Conservation (phyloP, 2,113 vertebrate genomes). For the Aegypius monachus region DNA sequence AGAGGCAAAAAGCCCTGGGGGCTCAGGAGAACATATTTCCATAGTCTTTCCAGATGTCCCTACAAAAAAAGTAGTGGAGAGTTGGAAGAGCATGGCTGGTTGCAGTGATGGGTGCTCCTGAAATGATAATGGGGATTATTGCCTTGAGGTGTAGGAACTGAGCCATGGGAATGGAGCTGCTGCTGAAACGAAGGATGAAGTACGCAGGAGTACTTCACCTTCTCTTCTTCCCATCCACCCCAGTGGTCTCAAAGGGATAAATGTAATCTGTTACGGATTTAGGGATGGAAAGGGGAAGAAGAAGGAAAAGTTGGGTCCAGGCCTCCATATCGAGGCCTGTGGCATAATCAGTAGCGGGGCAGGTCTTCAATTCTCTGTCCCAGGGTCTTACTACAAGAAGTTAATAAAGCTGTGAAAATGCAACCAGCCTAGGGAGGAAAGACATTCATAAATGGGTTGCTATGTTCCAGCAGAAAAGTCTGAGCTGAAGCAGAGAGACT, state of each 20-base stretch:
- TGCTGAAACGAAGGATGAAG: rapidly evolving
- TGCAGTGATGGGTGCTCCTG: neutral
- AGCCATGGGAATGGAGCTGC: neutral
- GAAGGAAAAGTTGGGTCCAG: neutral
- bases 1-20: constrained; percentile 39
- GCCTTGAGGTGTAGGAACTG: neutral
- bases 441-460: neutral
- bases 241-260: neutral
- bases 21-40: neutral
- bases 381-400: rapidly evolving
- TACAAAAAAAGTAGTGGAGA: neutral
- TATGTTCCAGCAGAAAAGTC: neutral
- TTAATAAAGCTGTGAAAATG: neutral
- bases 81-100: neutral
- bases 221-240: neutral
- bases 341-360: neutral
- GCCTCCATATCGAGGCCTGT: neutral
- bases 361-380: neutral
- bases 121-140: neutral
- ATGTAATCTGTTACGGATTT: neutral
- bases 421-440: neutral
- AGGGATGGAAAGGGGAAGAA: neutral
- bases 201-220: neutral
- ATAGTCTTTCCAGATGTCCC: constrained; percentile 4
- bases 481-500: neutral